Evolutionary conservation across 1,140 invertebrate genomes (phyloP), one percentile per base, ranked within the genome.

Genomic region (Calosoma granatense): DNA sequence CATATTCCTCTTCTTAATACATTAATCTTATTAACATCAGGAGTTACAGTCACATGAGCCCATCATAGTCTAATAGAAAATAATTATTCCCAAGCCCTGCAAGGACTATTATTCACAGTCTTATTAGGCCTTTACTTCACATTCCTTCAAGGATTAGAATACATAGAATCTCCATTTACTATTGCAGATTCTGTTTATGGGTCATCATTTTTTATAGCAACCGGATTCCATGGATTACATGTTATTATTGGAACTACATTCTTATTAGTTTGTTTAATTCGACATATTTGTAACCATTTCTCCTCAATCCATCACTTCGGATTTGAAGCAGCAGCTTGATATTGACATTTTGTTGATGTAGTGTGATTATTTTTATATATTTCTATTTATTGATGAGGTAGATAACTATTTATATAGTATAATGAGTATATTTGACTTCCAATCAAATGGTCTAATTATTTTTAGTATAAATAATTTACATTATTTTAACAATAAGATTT

Each of bases 291-390:
- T 56, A 67, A 70, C 54, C 78, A 85, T 63, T 83, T 84, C 67
- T 81, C 77, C 51, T 72, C 56, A 63, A 72, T 57, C 53, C 81
- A 86, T 69, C 81, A 85, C 66, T 81, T 85, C 70, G 78, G 80
- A 62, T 85, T 86, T 76, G 81, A 87, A 78, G 77, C 78, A 56
- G 78, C 79, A 55, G 77, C 81, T 21, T 85, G 83, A 81, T 86
- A 86, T 60, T 86, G 83, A 81, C 82, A 86, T 72, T 86, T 86
- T 77, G 79, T 86, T 54, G 82, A 86, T 78, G 77, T 86, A 63
- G 76, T 86, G 11, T 86, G 83, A 81, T 71, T 86, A 76, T 85
- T 85, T 64, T 64, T 85, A 60, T 85, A 80, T 76, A 72, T 83
- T 59, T 78, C 74, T 55, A 76, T 85, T 69, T 85, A 84, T 64